Conservation (phyloP, 2,113 vertebrate species). For the Aegithalos caudatus region DNA sequence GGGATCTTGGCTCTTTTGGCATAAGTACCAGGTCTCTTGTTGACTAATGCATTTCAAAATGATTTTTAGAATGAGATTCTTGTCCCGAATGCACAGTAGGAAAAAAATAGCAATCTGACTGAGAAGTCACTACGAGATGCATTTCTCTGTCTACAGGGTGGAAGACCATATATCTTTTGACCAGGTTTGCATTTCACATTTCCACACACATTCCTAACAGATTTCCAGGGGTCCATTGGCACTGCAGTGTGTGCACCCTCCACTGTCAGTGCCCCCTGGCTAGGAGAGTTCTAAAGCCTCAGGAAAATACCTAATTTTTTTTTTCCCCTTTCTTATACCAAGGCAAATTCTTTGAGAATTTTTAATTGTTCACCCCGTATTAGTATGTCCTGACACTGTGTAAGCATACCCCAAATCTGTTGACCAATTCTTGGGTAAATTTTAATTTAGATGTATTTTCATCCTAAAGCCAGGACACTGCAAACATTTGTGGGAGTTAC, state of each 20-base stretch:
- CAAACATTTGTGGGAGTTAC: background rate
- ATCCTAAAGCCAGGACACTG: background rate
- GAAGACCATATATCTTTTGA: background rate
- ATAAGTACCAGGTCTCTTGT: background rate
- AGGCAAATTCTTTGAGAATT: background rate
- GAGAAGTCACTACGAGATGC: background rate
- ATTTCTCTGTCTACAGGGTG: background rate
- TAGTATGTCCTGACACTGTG: background rate
- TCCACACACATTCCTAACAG: background rate
- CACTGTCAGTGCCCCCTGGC: background rate
- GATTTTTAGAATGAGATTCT: slow-evolving; percentile 13
- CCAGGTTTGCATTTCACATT: background rate
- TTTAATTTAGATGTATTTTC: background rate
- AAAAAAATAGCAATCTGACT: background rate
- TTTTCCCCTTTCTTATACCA: background rate
- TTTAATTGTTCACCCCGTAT: background rate
- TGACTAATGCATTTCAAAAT: background rate
- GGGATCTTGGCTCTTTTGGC: background rate
- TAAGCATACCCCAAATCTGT: background rate
- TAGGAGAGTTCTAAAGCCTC: background rate
- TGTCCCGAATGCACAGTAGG: background rate
- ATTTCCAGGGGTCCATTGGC: background rate
- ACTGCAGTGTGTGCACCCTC: background rate
- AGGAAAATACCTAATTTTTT: background rate
- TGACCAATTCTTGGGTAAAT: background rate